A percentile compares a stretch with the other conserved stretches of the same genome.
phyloP scores from a whole-genome alignment of 1,140 invertebrate genomes.

The Helicoverpa armigera region DNA sequence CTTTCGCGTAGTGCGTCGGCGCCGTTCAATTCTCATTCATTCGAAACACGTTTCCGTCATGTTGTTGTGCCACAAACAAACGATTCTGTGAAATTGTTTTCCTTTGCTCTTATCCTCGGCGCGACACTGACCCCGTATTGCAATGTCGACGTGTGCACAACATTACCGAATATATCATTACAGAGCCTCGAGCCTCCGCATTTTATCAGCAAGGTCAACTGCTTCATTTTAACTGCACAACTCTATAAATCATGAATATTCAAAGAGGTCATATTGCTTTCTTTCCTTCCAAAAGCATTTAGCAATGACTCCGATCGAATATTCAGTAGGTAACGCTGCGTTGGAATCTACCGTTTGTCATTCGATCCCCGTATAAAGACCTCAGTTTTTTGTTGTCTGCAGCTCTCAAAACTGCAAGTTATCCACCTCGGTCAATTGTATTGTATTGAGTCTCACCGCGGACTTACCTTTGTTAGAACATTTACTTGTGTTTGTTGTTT shows the following conservation, averaged over 20 bases:
- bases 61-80: slow-evolving; percentile 58
- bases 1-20: slow-evolving; percentile 41
- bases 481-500: background rate
- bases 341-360: slow-evolving; percentile 1
- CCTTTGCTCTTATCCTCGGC: slow-evolving; percentile 58
- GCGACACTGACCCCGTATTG: slow-evolving; percentile 75
- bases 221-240: slow-evolving; percentile 48
- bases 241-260: slow-evolving; percentile 49
- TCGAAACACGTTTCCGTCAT: slow-evolving; percentile 59
- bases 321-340: background rate
- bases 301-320: background rate
- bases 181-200: slow-evolving; percentile 27
- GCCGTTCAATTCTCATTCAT: slow-evolving; percentile 59
- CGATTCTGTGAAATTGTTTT: slow-evolving; percentile 69
- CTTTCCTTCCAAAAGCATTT: slow-evolving; percentile 12
- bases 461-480: background rate
- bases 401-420: slow-evolving; percentile 12
- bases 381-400: slow-evolving; percentile 39
- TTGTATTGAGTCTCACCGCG: background rate
- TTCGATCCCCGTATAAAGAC: slow-evolving; percentile 3
- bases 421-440: slow-evolving; percentile 8
- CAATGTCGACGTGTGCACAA: slow-evolving; percentile 63
- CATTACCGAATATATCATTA: slow-evolving; percentile 49
- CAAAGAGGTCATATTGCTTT: slow-evolving; percentile 45
- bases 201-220: slow-evolving; percentile 62